Percentiles rank a stretch among this genome's conserved stretches.
Evolutionary conservation across 2,888 invertebrate species (phyloP).

Genomic region (Cecidostiba fungosa): DNA sequence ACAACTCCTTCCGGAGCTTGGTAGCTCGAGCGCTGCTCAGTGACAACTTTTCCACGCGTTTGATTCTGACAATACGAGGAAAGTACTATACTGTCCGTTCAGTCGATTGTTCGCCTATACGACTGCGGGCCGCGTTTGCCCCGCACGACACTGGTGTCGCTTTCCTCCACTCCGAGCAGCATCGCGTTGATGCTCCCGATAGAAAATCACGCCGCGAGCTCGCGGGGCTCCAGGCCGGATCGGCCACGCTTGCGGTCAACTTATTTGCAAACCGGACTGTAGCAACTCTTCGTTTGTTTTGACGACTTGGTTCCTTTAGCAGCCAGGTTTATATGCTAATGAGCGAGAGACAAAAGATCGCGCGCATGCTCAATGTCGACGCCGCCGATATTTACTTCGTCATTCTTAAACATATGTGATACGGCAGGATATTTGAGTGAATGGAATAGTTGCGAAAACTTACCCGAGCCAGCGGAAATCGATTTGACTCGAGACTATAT

Average conservation of each 20-base stretch:
- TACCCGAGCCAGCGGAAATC: neutral
- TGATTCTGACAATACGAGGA: neutral
- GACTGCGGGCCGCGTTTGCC: neutral
- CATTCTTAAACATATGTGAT: too few species aligned
- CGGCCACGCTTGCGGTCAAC: neutral
- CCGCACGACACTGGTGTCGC: neutral
- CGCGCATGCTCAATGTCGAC: neutral
- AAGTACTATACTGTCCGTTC: neutral
- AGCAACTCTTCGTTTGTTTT: neutral
- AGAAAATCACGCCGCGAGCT: neutral
- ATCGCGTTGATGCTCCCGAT: neutral
- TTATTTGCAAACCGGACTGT: neutral
- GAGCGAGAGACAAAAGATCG: neutral
- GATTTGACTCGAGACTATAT: neutral
- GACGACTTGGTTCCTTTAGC: neutral
- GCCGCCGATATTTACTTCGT: neutral
- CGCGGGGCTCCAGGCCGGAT: neutral
- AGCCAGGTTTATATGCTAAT: neutral
- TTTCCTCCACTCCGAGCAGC: neutral
- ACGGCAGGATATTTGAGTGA: neutral
- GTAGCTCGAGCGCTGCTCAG: neutral
- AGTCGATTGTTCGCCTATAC: neutral
- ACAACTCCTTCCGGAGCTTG: neutral
- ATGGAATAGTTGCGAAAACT: neutral
- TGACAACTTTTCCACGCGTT: neutral